Conservation (phyloP, 2,888 invertebrate species). For the Pandemis heparana region DNA sequence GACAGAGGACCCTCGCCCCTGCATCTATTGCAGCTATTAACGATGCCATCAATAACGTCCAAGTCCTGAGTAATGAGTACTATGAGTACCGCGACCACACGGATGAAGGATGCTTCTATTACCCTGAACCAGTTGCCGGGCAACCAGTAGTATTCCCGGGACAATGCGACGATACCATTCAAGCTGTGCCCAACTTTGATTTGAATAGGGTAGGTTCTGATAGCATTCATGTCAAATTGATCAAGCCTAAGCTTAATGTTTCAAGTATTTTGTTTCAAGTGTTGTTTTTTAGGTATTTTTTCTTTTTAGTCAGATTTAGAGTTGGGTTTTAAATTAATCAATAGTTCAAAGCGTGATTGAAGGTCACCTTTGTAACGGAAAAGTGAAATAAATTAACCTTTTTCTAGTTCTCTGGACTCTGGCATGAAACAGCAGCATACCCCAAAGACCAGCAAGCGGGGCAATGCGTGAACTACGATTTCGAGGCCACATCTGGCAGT, state of each 20-base stretch:
- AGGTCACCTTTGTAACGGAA: neutral
- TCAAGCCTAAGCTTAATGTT: no score
- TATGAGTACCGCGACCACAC: constrained; percentile 60
- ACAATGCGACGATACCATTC: constrained; percentile 60
- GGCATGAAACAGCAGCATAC: constrained; percentile 43
- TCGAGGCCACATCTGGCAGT: constrained; percentile 5
- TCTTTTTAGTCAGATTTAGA: no score
- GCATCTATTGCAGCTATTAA: constrained; percentile 54
- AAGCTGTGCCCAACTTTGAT: constrained; percentile 58
- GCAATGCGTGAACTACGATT: constrained; percentile 39
- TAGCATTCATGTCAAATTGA: neutral
- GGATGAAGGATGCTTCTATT: constrained; percentile 70
- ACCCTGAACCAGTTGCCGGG: constrained; percentile 69
- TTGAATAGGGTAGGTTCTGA: constrained; percentile 55
- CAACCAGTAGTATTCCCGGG: constrained; percentile 68
- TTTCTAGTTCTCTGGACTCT: constrained; percentile 41
- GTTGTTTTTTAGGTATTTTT: no score
- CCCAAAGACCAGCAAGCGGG: constrained; percentile 39
- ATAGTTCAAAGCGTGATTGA: no score
- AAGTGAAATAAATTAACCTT: neutral
- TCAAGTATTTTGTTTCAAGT: no score
- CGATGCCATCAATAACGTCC: constrained; percentile 54
- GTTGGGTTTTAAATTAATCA: no score
- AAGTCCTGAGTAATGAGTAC: constrained; percentile 64
- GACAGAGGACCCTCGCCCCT: constrained; percentile 51